Evolutionary conservation across 2,797 vertebrate species (phyloP).

Genomic region (Todus mexicanus): DNA sequence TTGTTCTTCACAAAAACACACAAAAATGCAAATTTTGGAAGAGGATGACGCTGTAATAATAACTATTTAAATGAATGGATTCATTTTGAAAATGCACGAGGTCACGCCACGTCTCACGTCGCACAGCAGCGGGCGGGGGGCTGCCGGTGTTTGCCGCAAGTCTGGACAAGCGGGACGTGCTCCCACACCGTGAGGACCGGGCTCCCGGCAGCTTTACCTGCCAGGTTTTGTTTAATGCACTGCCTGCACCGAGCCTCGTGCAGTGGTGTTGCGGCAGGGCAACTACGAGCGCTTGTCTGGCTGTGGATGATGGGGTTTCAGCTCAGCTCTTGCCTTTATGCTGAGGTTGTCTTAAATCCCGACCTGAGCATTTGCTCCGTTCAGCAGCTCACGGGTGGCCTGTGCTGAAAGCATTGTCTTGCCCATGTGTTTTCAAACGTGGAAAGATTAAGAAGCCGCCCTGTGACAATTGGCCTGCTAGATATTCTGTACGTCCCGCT

Average conservation of each 20-base stretch:
- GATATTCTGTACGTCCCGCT: not conserved
- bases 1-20: not conserved
- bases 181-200: accelerated
- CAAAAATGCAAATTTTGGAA: too few species aligned
- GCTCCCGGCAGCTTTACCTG: accelerated
- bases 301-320: not conserved
- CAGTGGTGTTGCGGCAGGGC: not conserved
- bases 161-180: accelerated
- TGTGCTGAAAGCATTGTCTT: not conserved
- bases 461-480: too few species aligned
- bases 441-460: not conserved
- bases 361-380: not conserved
- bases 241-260: not conserved
- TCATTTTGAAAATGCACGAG: too few species aligned
- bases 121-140: not conserved
- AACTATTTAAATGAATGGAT: too few species aligned
- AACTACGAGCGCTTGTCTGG: accelerated
- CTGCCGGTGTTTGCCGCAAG: not conserved
- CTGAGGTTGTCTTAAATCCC: not conserved
- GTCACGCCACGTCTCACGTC: accelerated
- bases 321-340: not conserved
- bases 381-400: not conserved
- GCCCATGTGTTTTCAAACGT: not conserved
- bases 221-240: accelerated
- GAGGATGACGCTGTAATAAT: too few species aligned